Conservation (phyloP, 2,113 vertebrate species). For the Rhagologus leucostigma region DNA sequence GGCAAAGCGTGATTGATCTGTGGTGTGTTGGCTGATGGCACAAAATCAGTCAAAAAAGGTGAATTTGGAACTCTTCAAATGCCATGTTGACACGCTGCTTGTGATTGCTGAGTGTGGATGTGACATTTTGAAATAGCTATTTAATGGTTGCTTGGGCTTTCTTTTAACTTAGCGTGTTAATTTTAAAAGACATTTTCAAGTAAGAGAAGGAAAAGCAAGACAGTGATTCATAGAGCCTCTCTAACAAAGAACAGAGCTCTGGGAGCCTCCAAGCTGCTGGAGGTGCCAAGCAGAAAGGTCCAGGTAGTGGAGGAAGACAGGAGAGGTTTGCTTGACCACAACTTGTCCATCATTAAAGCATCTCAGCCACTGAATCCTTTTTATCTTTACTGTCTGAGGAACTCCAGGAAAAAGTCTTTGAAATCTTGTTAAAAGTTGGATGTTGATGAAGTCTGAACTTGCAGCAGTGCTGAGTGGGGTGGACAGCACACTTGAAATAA, state of each 20-base stretch:
- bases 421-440: not conserved
- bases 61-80: not conserved
- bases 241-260: not conserved
- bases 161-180: not conserved
- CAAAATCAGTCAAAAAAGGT: conserved; percentile 15
- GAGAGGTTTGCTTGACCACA: not conserved
- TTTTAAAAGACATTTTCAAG: not conserved
- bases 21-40: not conserved
- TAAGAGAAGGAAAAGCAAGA: not conserved
- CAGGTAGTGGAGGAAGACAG: not conserved
- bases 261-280: not conserved
- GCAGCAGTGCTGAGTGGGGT: not conserved
- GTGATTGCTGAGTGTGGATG: not conserved
- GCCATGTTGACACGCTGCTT: not conserved
- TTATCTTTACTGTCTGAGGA: not conserved
- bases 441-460: not conserved
- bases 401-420: not conserved
- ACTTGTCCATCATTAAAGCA: not conserved
- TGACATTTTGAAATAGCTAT: not conserved
- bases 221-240: not conserved
- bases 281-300: not conserved
- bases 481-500: not conserved
- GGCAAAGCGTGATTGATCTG: not conserved
- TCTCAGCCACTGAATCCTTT: not conserved
- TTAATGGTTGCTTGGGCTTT: not conserved